Percentiles rank a stretch among this genome's conserved stretches.
Evolutionary conservation across 2,797 vertebrate species (phyloP).

Genomic region (Pipistrellus nathusii): DNA sequence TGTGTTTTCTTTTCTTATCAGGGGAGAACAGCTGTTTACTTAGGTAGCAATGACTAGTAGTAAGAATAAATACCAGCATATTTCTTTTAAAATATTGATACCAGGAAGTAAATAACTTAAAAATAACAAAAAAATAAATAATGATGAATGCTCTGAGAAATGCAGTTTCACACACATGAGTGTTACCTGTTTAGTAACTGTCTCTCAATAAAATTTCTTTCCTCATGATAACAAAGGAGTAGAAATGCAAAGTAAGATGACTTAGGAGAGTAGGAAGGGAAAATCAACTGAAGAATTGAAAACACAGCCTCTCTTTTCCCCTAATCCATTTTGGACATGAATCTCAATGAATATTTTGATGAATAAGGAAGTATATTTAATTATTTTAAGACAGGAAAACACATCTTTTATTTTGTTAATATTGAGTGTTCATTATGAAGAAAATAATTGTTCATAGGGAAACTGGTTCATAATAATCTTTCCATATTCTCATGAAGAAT

Average conservation of each 20-base stretch:
- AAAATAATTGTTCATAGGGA: not conserved
- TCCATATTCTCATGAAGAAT: not conserved
- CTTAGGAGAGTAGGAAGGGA: not conserved
- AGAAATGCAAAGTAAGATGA: not conserved
- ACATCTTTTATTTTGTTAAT: not conserved
- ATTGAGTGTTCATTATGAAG: not conserved
- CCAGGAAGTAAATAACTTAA: not conserved
- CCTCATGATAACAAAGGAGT: not conserved
- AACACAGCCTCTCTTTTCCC: not conserved
- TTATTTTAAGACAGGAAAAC: not conserved
- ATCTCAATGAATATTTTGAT: not conserved
- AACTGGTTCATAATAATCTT: not conserved
- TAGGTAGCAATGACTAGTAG: not conserved
- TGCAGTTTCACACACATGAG: not conserved
- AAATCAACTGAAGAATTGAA: constrained; percentile 34
- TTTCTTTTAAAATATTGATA: constrained; percentile 9
- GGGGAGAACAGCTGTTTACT: not conserved
- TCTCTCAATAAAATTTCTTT: not conserved
- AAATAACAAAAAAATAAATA: not conserved
- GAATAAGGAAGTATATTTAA: not conserved
- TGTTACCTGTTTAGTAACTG: not conserved
- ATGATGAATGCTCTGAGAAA: not conserved
- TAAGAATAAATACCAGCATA: not conserved
- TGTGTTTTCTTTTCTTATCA: not conserved
- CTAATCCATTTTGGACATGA: not conserved